Evolutionary conservation across 2,113 vertebrate species (phyloP).

Genomic region (Columba janthina): DNA sequence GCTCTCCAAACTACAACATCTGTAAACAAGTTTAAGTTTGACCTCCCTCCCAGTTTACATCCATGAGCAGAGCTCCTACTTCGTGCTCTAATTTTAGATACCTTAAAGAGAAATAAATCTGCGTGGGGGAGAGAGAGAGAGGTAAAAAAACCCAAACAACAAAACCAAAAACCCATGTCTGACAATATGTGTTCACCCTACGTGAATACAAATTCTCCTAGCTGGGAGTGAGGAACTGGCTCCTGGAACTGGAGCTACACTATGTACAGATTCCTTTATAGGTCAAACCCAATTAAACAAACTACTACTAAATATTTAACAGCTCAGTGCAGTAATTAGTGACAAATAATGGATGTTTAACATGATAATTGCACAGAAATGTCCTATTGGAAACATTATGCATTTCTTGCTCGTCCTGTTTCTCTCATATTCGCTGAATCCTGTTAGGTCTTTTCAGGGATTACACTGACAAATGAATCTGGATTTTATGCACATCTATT

Average conservation of each 20-base stretch:
- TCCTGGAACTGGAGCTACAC: background rate
- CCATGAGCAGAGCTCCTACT: constrained; percentile 56
- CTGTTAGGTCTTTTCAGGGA: background rate
- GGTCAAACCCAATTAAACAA: constrained; percentile 77
- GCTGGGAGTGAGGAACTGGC: background rate
- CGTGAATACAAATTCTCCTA: constrained; percentile 53
- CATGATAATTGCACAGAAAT: constrained; percentile 72
- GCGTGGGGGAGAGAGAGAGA: background rate
- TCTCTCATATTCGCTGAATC: constrained; percentile 42
- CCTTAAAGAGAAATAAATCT: constrained; percentile 71
- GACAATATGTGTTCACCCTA: constrained; percentile 51
- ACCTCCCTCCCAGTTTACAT: constrained; percentile 70
- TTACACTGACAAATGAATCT: constrained; percentile 30
- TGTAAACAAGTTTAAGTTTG: constrained; percentile 78
- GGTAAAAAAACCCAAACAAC: background rate
- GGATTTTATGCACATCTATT: background rate
- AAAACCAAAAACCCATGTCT: constrained; percentile 7
- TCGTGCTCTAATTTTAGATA: constrained; percentile 72
- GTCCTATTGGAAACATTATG: constrained; percentile 41
- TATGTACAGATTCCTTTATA: constrained; percentile 59
- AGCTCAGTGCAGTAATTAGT: constrained; percentile 72
- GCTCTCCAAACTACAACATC: constrained; percentile 76
- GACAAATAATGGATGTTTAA: constrained; percentile 74
- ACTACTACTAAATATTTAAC: constrained; percentile 82
- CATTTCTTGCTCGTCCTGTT: background rate